Evolutionary conservation across 1,140 invertebrate genomes (phyloP).

Genomic region (Drosophila prosaltans): DNA sequence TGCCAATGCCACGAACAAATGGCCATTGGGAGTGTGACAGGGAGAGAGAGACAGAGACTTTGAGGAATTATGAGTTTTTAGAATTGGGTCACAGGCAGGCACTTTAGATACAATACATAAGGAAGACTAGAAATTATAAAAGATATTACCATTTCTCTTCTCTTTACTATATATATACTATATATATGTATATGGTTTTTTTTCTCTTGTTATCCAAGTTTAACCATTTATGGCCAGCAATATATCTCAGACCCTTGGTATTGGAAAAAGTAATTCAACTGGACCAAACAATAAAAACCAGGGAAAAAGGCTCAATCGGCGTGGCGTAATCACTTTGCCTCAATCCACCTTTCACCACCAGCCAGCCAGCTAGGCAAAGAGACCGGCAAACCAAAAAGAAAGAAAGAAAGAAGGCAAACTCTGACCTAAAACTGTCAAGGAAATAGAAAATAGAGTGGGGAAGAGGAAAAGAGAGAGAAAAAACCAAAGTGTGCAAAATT

Average conservation of each 20-base stretch:
- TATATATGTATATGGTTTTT: neutral
- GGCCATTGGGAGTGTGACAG: neutral
- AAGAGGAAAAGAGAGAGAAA: constrained; percentile 20
- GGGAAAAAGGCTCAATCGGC: constrained; percentile 45
- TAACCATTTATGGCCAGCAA: neutral
- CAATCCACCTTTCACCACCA: constrained; percentile 40
- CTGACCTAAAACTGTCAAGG: constrained; percentile 72
- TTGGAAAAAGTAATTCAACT: constrained; percentile 45
- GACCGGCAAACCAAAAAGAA: constrained; percentile 3
- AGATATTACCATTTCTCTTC: constrained; percentile 4
- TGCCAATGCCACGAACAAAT: constrained; percentile 9
- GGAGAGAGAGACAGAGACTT: neutral
- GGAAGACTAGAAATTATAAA: neutral
- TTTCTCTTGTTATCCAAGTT: neutral
- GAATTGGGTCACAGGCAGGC: neutral
- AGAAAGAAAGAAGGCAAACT: constrained; percentile 31
- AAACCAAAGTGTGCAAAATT: constrained; percentile 68
- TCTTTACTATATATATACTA: neutral
- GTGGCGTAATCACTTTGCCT: constrained; percentile 48
- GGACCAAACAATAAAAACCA: constrained; percentile 47
- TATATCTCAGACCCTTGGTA: constrained; percentile 6
- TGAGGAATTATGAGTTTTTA: constrained; percentile 1
- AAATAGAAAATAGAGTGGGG: constrained; percentile 23
- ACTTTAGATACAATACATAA: neutral
- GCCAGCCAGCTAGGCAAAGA: constrained; percentile 17